phyloP scores from a whole-genome alignment of 2,113 vertebrate species.

The Plecturocebus donacophilus region DNA sequence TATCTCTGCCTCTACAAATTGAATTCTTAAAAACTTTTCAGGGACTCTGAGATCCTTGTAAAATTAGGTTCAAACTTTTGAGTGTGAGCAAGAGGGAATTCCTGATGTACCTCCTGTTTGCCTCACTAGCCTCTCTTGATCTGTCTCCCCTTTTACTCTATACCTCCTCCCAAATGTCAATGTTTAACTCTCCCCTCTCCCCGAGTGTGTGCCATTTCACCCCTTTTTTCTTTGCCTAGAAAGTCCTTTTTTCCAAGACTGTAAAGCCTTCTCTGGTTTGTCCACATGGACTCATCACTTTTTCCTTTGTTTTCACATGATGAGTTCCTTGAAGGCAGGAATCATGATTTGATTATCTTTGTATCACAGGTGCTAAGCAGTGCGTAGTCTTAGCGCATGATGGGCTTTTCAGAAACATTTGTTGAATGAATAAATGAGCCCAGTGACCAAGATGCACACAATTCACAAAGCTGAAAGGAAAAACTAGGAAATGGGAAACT shows the following conservation, averaged over 20 bases:
- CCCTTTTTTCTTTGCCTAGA: too few relatives aligned
- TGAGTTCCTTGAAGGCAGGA: not conserved
- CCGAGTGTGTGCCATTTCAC: rapidly evolving
- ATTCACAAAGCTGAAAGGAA: not conserved
- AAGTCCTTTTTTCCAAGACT: not conserved
- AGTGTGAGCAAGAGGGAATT: not conserved
- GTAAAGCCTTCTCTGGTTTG: not conserved
- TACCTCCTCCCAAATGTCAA: too few relatives aligned
- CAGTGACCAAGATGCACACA: not conserved
- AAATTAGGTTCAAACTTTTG: not conserved
- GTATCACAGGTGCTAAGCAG: not conserved
- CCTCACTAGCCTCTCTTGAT: rapidly evolving
- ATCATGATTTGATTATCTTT: not conserved
- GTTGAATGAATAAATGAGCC: not conserved
- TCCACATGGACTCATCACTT: not conserved
- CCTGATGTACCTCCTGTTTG: too few relatives aligned
- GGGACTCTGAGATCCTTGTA: not conserved
- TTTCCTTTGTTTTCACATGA: not conserved
- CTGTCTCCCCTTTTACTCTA: rapidly evolving
- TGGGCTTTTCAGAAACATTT: not conserved
- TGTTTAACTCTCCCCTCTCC: not conserved
- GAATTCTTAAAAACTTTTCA: not conserved
- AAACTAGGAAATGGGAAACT: not conserved
- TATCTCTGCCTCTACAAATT: not conserved
- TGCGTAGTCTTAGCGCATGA: too few relatives aligned